These are phyloP conservation scores for Dicycla oo DNA, from an alignment of 2,888 invertebrate species.

Conservation along the genomic window DNA sequence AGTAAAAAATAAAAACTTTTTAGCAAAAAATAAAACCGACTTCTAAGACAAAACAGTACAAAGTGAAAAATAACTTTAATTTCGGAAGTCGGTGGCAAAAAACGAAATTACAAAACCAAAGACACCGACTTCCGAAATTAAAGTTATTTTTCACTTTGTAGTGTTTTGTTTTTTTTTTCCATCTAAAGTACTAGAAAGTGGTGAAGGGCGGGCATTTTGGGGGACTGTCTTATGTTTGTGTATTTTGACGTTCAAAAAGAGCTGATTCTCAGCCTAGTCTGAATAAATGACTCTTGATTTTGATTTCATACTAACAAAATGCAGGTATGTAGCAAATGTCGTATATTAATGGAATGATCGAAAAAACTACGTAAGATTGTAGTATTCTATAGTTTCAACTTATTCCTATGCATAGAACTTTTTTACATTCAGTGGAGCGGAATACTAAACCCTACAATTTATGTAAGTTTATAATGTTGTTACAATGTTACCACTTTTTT, in stretches of 20 bases:
- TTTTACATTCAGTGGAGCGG: conserved; percentile 32
- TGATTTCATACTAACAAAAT: background rate
- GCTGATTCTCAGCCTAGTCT: background rate
- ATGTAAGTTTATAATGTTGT: conserved; percentile 38
- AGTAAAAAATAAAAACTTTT: no score
- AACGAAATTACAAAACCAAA: no score
- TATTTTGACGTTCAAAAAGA: background rate
- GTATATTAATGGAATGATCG: conserved; percentile 4
- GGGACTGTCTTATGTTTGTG: background rate
- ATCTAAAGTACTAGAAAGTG: background rate
- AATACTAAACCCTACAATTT: conserved; percentile 22
- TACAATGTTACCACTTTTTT: conserved; percentile 51
- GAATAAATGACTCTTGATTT: background rate
- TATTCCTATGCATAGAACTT: conserved; percentile 1
- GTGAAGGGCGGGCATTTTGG: background rate
- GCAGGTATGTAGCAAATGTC: background rate
- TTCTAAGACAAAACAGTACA: no score
- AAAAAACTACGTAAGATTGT: conserved; percentile 8
- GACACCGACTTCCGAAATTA: no score
- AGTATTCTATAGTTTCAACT: conserved; percentile 8
- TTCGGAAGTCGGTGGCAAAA: no score
- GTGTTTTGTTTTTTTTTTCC: no score
- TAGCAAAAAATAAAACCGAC: no score
- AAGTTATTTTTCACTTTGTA: no score
- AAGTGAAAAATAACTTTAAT: no score